Evolutionary conservation across 2,888 invertebrate genomes (phyloP), one percentile per base, ranked within the genome.

Genomic region (Dasypolia templi): DNA sequence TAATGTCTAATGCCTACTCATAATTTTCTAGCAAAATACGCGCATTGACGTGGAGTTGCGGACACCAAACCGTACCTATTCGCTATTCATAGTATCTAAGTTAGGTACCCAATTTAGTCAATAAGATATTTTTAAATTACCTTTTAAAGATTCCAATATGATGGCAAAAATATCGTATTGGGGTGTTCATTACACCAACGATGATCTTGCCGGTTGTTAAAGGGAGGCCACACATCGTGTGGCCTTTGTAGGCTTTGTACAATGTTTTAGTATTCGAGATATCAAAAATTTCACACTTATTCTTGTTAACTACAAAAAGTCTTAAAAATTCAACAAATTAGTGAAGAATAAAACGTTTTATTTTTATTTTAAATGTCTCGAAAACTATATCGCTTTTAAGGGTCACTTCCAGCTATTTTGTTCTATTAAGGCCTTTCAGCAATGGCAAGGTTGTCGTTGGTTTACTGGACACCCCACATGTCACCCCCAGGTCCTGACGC

Each of bases 401-500:
- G 53, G 39, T 58, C 26, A 35, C 0, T 29, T 56, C 39, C 17
- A 29, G n/a, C 39, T 5, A 59, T 67, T 46, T 49, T 46, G 44
- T 59, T 77, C 3, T 29, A 14, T n/a, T 44, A 51, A 11, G 22
- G 51, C n/a, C 12, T 11, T 64, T 17, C 26, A 59, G 44, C 26
- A 59, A 55, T 44, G 2, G 22, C 44, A 78, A 63, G 55, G 68
- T 74, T 58, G 26, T 83, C 63, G 72, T 63, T 79, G 53, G 66
- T 79, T 62, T 72, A 69, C 62, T 63, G 53, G 71, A 83, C 68
- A 56, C 69, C 59, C 35, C 26, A 32, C n/a, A 19, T 42, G 12
- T 19, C n/a, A 12, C 39, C 51, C 65, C 26, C 62, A 97, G 97
- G 95, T 97, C 77, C 93, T 97, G 67, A 96, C 96, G 6, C 91